These are phyloP conservation scores for Tarsius wallacei DNA, from an alignment of 2,797 vertebrate species.

Conservation along the genomic window DNA sequence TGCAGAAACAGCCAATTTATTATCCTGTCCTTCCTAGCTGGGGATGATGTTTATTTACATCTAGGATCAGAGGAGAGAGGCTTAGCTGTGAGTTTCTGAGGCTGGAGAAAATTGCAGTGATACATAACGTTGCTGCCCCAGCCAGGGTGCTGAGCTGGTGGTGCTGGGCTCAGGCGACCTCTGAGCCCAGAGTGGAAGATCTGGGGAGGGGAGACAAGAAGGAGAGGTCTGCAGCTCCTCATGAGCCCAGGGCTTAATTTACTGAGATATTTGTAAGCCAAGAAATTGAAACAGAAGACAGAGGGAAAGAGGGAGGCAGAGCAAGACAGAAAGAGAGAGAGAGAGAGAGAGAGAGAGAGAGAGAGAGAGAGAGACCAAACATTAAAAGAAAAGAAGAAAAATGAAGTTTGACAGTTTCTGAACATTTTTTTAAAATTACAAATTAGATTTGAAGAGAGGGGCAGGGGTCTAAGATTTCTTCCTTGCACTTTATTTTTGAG, in stretches of 20 bases:
- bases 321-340: neutral
- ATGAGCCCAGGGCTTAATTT: neutral
- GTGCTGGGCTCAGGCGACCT: accelerated
- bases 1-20: neutral
- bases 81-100: neutral
- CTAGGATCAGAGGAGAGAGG: neutral
- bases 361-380: neutral
- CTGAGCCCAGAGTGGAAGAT: no score
- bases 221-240: neutral
- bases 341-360: neutral
- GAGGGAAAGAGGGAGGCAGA: neutral
- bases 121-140: neutral
- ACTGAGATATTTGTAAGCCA: neutral
- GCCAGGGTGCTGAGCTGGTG: neutral
- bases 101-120: neutral
- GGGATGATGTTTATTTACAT: neutral
- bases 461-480: neutral
- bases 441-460: neutral
- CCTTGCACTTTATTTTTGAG: neutral
- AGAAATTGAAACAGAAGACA: neutral
- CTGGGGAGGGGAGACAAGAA: neutral
- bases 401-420: neutral
- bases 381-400: neutral
- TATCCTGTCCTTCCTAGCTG: neutral
- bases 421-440: neutral